phyloP scores from a whole-genome alignment of 2,888 invertebrate species.

The Lepidochitona cinerea region DNA sequence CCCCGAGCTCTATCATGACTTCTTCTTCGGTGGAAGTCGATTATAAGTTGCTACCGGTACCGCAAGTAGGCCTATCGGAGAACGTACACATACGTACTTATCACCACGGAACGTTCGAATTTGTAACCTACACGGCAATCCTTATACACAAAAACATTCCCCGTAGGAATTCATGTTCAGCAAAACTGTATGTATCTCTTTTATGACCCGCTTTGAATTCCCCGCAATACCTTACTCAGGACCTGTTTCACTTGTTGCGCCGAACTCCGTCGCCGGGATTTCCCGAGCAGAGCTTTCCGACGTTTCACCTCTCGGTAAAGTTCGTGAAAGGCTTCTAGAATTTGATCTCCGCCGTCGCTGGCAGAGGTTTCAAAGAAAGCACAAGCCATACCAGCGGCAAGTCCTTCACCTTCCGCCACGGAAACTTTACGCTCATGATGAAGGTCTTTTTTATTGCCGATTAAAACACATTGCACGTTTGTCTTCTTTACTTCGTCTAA shows the following conservation, averaged over 20 bases:
- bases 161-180: too few species aligned
- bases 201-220: conserved; percentile 2
- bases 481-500: conserved; percentile 62
- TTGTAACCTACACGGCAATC: too few species aligned
- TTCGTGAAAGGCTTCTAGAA: conserved; percentile 67
- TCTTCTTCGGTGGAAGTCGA: too few species aligned
- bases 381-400: conserved; percentile 63
- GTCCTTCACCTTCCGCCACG: conserved; percentile 55
- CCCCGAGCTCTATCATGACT: too few species aligned
- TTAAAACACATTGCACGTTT: conserved; percentile 62
- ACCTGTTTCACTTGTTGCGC: conserved; percentile 61
- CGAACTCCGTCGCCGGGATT: conserved; percentile 63
- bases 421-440: conserved; percentile 58
- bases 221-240: conserved; percentile 41
- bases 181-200: too few species aligned
- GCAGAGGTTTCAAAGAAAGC: conserved; percentile 68
- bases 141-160: too few species aligned
- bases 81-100: too few species aligned
- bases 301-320: conserved; percentile 65
- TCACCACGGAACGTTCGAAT: too few species aligned
- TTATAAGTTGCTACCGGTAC: too few species aligned
- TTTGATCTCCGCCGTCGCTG: conserved; percentile 65
- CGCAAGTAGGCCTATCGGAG: too few species aligned
- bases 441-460: conserved; percentile 65
- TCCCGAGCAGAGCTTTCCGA: conserved; percentile 56